Base-by-base conservation (phyloP, 2,797 vertebrate species). In the Ibycter americanus region DNA sequence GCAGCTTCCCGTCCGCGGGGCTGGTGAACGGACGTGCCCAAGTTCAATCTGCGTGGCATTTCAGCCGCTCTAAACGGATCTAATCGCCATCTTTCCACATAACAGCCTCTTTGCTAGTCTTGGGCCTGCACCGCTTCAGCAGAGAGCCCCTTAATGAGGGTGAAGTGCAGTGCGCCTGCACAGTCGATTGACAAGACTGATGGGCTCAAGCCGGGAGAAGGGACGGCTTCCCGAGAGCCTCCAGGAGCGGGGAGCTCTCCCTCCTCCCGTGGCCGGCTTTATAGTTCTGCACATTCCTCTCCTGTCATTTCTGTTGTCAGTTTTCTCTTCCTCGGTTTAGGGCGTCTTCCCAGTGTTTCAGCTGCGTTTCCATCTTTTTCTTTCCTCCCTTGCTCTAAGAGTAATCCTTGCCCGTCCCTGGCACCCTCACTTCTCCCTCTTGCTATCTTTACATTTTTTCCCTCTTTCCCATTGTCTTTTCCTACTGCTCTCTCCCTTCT, bases 401-500 rank as follows among this genome's bases (percentile, higher is more conserved):
- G 67, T 51, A 49, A 63, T 81, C 68, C 67, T 61, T 58, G 70
- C 83, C 71, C 4, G 0, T 87, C 74, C 44, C 61, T 80, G 46
- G 91, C 63, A 58, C 49, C 85, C 74, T 51, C 40, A 51, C 84
- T 94, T 91, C 83, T 76, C 83, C 76, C 58, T 80, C 63, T 44
- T 26, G 15, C 83, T n/a, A 14, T 78, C 92, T 79, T 59, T 63
- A 84, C 36, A 8, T 78, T 95, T 92, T 92, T 91, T 38, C 44
- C 71, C 62, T 66, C 74, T 89, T 95, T 62, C 71, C 95, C 58
- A 85, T 96, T 96, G 92, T 96, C 90, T 93, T 93, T 78, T 63
- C 83, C 77, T 91, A 91, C 12, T 95, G 79, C 92, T 78, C 67
- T 94, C 87, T 96, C 87, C 87, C 91, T 95, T 93, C 86, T 87